phyloP scores from a whole-genome alignment of 1,140 invertebrate genomes.

The Ooceraea biroi region DNA sequence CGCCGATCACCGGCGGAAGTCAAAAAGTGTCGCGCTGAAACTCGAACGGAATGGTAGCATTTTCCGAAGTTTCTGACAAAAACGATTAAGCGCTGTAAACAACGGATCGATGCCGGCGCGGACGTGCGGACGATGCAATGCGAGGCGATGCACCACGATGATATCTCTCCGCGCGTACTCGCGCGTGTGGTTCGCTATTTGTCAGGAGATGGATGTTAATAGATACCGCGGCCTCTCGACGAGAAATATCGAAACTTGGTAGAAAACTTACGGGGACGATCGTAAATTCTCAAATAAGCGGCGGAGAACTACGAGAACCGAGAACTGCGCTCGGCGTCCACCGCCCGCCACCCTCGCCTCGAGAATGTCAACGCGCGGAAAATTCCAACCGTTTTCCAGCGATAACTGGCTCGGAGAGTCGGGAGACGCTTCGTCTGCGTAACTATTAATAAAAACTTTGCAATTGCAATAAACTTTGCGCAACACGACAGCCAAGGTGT shows the following conservation, averaged over 20 bases:
- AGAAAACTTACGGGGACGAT: constrained; percentile 53
- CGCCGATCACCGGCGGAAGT: constrained; percentile 53
- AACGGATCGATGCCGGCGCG: constrained; percentile 44
- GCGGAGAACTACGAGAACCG: constrained; percentile 41
- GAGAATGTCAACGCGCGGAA: constrained; percentile 58
- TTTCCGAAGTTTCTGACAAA: constrained; percentile 62
- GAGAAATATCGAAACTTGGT: constrained; percentile 63
- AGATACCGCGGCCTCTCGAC: constrained; percentile 51
- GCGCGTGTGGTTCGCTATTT: constrained; percentile 43
- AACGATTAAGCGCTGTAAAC: constrained; percentile 62
- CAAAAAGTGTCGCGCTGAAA: constrained; percentile 53
- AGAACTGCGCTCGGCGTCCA: constrained; percentile 27
- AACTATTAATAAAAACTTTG: constrained; percentile 61
- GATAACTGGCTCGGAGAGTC: constrained; percentile 47
- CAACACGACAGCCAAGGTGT: background rate
- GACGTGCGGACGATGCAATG: constrained; percentile 23
- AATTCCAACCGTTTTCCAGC: constrained; percentile 40
- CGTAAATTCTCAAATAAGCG: constrained; percentile 62
- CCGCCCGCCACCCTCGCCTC: constrained; percentile 26
- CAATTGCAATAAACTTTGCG: constrained; percentile 57
- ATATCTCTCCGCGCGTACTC: constrained; percentile 44
- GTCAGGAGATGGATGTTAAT: constrained; percentile 61
- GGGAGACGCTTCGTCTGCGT: constrained; percentile 30
- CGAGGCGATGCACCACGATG: constrained; percentile 43
- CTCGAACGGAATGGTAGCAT: constrained; percentile 51